These are phyloP conservation scores for Macroramphosus scolopax DNA, from an alignment of 2,797 vertebrate genomes.

Conservation along the genomic window DNA sequence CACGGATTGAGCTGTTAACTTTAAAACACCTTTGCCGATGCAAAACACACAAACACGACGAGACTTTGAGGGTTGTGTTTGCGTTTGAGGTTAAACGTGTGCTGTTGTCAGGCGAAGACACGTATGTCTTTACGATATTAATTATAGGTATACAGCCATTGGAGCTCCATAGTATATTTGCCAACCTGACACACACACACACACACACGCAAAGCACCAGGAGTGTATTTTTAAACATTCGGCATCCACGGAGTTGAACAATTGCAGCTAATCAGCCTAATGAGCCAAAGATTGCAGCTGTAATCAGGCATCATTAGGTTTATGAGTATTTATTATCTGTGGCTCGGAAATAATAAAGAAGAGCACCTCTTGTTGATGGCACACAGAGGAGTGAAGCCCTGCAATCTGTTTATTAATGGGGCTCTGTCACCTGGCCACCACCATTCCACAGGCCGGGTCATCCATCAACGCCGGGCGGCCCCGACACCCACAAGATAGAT, in stretches of 20 bases:
- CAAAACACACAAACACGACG: constrained; percentile 51
- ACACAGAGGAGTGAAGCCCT: constrained; percentile 71
- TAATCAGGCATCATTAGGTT: constrained; percentile 87
- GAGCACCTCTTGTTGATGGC: constrained; percentile 76
- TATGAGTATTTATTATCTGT: constrained; percentile 87
- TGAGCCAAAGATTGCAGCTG: constrained; percentile 85
- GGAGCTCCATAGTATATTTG: constrained; percentile 36
- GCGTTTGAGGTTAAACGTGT: constrained; percentile 38
- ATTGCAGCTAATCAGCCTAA: constrained; percentile 84
- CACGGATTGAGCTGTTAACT: constrained; percentile 54
- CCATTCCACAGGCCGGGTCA: constrained; percentile 70
- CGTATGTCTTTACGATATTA: constrained; percentile 19
- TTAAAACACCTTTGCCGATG: constrained; percentile 54
- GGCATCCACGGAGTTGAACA: constrained; percentile 72
- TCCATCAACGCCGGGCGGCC: constrained; percentile 70
- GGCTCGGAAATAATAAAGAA: constrained; percentile 79
- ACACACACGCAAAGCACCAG: constrained; percentile 49
- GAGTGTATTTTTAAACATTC: constrained; percentile 78
- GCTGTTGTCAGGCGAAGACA: constrained; percentile 15
- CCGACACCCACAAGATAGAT: constrained; percentile 72
- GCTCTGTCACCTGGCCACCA: constrained; percentile 76
- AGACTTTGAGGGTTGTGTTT: no score
- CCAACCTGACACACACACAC: constrained; percentile 53
- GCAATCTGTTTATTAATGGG: constrained; percentile 82
- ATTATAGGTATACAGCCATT: constrained; percentile 36